These are phyloP conservation scores for Chloroclystis v-ata DNA, from an alignment of 2,888 invertebrate genomes.

Conservation along the genomic window DNA sequence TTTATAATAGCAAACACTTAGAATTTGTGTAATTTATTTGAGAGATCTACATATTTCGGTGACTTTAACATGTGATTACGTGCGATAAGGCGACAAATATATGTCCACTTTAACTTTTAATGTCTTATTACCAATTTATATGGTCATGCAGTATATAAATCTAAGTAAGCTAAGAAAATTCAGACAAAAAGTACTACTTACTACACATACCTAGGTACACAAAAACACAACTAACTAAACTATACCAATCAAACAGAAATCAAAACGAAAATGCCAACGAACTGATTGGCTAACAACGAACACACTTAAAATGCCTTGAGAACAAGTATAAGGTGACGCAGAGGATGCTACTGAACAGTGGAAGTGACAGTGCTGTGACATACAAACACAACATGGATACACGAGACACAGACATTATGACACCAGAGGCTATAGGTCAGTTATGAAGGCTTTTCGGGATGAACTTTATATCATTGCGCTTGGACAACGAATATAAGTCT, in stretches of 20 bases:
- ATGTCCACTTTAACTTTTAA: too few relatives aligned
- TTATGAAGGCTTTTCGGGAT: constrained; percentile 26
- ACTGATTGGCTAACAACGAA: constrained; percentile 11
- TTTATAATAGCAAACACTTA: constrained; percentile 3
- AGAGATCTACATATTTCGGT: background rate
- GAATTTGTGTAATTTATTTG: background rate
- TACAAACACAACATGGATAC: constrained; percentile 51
- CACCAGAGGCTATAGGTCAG: constrained; percentile 71
- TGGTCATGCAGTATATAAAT: too few relatives aligned
- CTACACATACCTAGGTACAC: too few relatives aligned
- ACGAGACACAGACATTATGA: constrained; percentile 62
- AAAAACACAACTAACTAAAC: too few relatives aligned
- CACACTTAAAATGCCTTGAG: constrained; percentile 8
- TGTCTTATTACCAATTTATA: too few relatives aligned
- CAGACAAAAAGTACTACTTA: too few relatives aligned
- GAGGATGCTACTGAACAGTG: constrained; percentile 13
- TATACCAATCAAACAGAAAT: too few relatives aligned
- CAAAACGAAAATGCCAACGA: constrained; percentile 1
- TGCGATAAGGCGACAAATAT: too few relatives aligned
- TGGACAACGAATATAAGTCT: too few relatives aligned
- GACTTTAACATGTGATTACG: background rate
- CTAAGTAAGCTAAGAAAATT: too few relatives aligned
- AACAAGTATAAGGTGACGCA: constrained; percentile 5
- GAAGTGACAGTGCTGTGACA: constrained; percentile 21
- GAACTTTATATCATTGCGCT: background rate